Percentiles rank a stretch among this genome's conserved stretches.
Conservation (phyloP, 2,888 invertebrate genomes). For the Pristionchus exspectatus region DNA sequence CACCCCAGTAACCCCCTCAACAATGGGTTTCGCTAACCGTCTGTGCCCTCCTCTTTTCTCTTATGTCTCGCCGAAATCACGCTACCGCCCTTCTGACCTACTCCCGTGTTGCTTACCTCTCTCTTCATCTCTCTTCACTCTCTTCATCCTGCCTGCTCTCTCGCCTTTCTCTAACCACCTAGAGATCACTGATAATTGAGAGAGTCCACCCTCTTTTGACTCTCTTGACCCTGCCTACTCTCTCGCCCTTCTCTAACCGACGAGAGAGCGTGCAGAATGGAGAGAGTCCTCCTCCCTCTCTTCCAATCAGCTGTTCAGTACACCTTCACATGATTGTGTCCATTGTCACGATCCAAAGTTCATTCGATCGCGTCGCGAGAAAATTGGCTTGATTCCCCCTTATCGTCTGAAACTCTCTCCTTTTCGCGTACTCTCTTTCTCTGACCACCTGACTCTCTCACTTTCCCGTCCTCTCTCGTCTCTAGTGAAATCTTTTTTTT, state of each 20-base stretch:
- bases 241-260: background rate
- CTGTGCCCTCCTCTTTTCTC: background rate
- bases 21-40: background rate
- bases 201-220: background rate
- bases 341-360: constrained; percentile 23
- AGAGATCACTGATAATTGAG: background rate
- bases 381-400: background rate
- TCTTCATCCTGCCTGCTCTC: background rate
- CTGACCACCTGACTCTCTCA: too few relatives aligned
- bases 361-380: background rate
- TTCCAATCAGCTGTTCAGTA: constrained; percentile 12
- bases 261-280: background rate
- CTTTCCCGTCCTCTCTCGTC: too few relatives aligned
- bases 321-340: background rate
- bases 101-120: background rate
- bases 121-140: background rate
- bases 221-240: background rate
- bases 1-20: background rate
- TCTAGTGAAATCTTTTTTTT: too few relatives aligned
- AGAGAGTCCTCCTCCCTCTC: background rate
- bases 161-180: background rate
- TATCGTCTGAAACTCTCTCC: background rate
- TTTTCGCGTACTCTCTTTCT: background rate
- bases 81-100: background rate
- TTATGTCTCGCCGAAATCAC: background rate